phyloP scores from a whole-genome alignment of 2,797 vertebrate genomes.

The Sebastiscus albofasciatus region DNA sequence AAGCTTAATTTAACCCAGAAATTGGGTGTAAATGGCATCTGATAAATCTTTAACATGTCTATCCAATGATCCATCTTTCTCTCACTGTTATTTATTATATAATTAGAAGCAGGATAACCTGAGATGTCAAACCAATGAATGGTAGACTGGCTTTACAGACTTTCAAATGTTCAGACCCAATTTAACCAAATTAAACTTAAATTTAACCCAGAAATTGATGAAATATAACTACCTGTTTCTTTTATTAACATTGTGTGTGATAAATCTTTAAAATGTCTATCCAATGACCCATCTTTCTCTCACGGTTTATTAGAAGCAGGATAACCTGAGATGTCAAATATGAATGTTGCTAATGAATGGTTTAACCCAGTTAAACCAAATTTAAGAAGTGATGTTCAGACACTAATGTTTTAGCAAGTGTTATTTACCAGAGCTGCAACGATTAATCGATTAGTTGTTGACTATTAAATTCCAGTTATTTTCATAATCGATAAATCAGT shows the following conservation, averaged over 20 bases:
- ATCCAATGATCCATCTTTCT: background rate
- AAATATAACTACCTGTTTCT: too few species aligned
- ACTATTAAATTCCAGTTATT: too few species aligned
- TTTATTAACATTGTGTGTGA: too few species aligned
- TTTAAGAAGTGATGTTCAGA: background rate
- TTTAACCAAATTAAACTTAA: background rate
- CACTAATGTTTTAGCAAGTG: too few species aligned
- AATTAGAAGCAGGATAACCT: background rate
- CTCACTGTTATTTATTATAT: background rate
- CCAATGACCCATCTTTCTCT: background rate
- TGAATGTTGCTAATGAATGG: background rate
- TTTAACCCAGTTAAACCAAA: background rate
- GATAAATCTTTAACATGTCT: too few species aligned
- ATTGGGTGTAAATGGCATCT: too few species aligned
- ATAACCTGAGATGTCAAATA: background rate
- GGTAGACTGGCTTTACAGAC: background rate
- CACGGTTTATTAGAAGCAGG: background rate
- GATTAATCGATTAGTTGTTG: too few species aligned
- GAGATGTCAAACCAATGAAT: background rate
- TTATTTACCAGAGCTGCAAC: too few species aligned
- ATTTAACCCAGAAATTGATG: fast-evolving
- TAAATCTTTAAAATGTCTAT: too few species aligned
- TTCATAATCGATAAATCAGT: too few species aligned
- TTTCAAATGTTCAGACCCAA: too few species aligned
- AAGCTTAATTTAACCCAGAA: background rate